phyloP scores from a whole-genome alignment of 2,797 vertebrate species.

The Gallirallus australis region DNA sequence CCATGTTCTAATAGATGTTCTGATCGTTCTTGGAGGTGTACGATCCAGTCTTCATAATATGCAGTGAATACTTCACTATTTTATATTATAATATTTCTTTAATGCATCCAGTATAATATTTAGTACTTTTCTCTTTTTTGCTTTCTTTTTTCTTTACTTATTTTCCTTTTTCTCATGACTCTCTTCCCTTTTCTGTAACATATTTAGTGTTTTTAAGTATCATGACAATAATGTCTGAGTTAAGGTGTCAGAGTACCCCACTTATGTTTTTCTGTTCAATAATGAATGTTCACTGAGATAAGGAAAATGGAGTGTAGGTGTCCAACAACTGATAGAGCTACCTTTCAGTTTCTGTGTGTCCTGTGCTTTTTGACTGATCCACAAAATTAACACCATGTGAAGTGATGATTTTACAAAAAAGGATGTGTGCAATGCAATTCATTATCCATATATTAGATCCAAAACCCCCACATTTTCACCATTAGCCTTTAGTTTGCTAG shows the following conservation, averaged over 20 bases:
- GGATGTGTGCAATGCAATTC: not conserved
- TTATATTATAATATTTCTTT: not conserved
- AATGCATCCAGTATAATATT: not conserved
- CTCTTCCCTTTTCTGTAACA: not conserved
- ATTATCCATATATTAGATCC: accelerated
- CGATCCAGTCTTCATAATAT: not conserved
- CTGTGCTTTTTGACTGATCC: not conserved
- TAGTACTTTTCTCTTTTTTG: not conserved
- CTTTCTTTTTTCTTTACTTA: not conserved
- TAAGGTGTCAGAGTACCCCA: not conserved
- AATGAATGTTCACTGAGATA: not conserved
- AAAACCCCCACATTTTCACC: not conserved
- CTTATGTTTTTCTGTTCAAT: not conserved
- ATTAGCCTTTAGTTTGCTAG: not conserved
- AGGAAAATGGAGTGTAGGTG: not conserved
- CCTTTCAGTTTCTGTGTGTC: not conserved
- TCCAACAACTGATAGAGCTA: not conserved
- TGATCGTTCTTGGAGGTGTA: not conserved
- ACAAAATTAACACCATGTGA: not conserved
- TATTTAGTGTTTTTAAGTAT: not conserved
- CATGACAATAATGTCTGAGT: not conserved
- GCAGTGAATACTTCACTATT: not conserved
- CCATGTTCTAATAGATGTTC: not conserved
- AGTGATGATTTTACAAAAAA: not conserved
- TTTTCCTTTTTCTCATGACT: not conserved